phyloP scores from a whole-genome alignment of 2,113 vertebrate genomes.

The Gallinago undulata region DNA sequence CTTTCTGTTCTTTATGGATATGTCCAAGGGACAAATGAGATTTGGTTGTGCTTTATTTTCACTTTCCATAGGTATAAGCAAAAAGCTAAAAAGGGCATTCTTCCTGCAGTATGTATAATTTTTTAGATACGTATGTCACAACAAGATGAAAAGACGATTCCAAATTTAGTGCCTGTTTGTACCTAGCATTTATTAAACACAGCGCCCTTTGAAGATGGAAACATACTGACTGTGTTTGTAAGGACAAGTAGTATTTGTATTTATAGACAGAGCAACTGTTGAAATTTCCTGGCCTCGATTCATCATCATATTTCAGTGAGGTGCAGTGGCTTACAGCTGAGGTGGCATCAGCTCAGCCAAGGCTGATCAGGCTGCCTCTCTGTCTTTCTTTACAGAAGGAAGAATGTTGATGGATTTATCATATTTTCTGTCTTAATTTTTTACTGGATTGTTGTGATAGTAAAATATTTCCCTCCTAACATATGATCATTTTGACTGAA shows the following conservation, averaged over 20 bases:
- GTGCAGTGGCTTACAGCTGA: neutral
- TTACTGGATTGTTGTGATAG: neutral
- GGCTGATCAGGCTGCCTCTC: neutral
- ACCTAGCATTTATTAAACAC: neutral
- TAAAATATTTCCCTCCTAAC: neutral
- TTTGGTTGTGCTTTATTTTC: neutral
- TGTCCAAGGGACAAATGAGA: accelerated
- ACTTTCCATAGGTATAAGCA: neutral
- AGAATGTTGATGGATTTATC: neutral
- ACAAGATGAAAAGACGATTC: neutral
- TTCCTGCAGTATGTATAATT: neutral
- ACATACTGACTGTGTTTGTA: neutral
- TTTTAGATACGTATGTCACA: neutral
- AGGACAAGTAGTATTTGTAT: neutral
- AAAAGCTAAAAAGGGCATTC: neutral
- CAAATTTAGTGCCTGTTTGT: neutral
- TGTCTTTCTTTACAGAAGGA: neutral
- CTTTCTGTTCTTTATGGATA: neutral
- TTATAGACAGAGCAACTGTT: neutral
- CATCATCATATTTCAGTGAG: neutral
- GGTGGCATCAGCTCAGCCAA: neutral
- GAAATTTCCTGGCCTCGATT: neutral
- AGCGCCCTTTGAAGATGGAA: neutral
- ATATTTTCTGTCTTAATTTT: neutral
- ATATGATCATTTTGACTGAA: neutral